Evolutionary conservation across 1,140 invertebrate species (phyloP).

Genomic region (Zaprionus taronus): DNA sequence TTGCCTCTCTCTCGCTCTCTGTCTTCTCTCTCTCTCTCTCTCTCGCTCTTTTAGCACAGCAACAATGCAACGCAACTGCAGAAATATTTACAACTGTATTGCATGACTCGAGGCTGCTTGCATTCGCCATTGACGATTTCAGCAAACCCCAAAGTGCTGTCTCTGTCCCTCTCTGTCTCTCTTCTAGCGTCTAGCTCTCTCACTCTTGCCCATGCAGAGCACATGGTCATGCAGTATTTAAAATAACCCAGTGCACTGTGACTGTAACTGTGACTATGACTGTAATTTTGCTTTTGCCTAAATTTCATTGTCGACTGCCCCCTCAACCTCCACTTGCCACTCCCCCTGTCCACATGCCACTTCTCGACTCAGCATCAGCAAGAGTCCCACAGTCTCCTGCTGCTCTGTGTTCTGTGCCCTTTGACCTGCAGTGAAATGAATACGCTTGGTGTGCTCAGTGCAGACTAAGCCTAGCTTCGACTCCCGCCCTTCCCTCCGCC

Average conservation of each 20-base stretch:
- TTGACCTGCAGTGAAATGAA: constrained; percentile 7
- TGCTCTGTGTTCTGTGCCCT: not conserved
- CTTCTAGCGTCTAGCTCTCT: not conserved
- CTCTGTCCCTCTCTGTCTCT: not conserved
- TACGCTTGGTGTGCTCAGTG: constrained; percentile 12
- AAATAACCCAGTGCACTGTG: not conserved
- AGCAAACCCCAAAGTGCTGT: not conserved
- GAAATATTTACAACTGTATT: constrained; percentile 16
- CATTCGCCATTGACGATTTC: not conserved
- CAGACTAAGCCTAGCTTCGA: not conserved
- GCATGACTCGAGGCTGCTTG: constrained; percentile 11
- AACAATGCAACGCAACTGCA: constrained; percentile 15
- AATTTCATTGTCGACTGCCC: not conserved
- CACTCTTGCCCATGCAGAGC: not conserved
- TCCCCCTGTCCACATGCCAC: not conserved
- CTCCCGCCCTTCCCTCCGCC: not conserved
- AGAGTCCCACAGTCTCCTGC: not conserved
- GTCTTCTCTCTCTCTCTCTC: not conserved
- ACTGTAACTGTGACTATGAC: not conserved
- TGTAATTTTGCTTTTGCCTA: not conserved
- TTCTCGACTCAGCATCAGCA: not conserved
- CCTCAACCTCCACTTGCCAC: not conserved
- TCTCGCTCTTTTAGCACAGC: not conserved
- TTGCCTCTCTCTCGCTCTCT: not conserved
- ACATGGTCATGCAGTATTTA: not conserved